Evolutionary conservation across 2,888 invertebrate genomes (phyloP).

Genomic region (Drosophila koepferae): DNA sequence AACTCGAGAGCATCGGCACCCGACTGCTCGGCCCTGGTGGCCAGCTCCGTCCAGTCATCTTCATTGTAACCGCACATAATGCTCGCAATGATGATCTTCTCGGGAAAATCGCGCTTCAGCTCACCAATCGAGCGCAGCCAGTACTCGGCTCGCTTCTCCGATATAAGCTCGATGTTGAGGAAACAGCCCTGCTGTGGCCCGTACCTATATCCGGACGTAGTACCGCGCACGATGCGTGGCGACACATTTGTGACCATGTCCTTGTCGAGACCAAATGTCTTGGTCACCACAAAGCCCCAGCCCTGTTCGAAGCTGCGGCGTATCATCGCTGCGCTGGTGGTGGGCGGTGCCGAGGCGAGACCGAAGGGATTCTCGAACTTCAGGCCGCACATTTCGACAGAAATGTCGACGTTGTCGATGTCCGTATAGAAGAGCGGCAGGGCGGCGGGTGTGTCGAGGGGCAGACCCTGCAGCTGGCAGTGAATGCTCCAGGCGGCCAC

Average conservation of each 20-base stretch:
- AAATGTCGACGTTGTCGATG: constrained; percentile 97
- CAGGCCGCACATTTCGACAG: constrained; percentile 96
- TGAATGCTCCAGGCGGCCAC: constrained; percentile 98
- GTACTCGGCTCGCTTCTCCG: constrained; percentile 97
- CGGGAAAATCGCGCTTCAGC: constrained; percentile 95
- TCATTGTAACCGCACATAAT: constrained; percentile 96
- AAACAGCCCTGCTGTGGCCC: constrained; percentile 99
- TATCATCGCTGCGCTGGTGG: constrained; percentile 97
- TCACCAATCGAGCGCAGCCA: constrained; percentile 96
- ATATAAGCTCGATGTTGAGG: constrained; percentile 98
- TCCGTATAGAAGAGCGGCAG: constrained; percentile 97
- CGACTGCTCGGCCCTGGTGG: constrained; percentile 90
- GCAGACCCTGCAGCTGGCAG: constrained; percentile 92
- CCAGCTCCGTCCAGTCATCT: constrained; percentile 94
- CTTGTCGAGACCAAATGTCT: constrained; percentile 98
- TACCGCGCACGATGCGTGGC: constrained; percentile 97
- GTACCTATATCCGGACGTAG: constrained; percentile 95
- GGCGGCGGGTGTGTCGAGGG: constrained; percentile 88
- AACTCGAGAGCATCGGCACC: constrained; percentile 98
- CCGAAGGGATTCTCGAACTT: constrained; percentile 99
- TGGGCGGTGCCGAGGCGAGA: constrained; percentile 97
- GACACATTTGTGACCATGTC: constrained; percentile 98
- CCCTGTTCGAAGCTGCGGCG: constrained; percentile 97
- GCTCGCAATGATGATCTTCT: constrained; percentile 96
- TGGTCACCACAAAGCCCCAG: constrained; percentile 99